Percentiles rank a stretch among this genome's conserved stretches.
phyloP scores from a whole-genome alignment of 2,888 invertebrate species.

The Drosophila leonis region DNA sequence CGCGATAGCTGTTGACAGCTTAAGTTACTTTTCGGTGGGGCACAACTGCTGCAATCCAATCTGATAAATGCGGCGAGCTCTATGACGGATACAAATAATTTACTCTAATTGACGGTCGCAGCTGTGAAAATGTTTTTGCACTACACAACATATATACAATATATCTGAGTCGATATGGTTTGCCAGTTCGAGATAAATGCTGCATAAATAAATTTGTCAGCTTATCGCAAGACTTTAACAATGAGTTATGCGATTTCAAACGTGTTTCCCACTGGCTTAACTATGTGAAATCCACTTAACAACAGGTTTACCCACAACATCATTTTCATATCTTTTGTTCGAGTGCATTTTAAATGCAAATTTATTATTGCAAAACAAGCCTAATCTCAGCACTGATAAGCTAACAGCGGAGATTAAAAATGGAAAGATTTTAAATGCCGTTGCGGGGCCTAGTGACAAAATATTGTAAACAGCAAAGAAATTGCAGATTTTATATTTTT shows the following conservation, averaged over 20 bases:
- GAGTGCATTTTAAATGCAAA: constrained; percentile 4
- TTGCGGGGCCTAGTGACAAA: neutral
- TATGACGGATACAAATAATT: constrained; percentile 65
- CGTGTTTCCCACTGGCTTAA: constrained; percentile 4
- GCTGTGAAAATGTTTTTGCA: constrained; percentile 16
- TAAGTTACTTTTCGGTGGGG: neutral
- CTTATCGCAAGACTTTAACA: constrained; percentile 11
- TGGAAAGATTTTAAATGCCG: neutral
- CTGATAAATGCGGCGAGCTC: constrained; percentile 33
- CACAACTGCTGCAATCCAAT: constrained; percentile 21
- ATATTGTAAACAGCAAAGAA: neutral
- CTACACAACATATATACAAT: no score
- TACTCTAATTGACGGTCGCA: constrained; percentile 38
- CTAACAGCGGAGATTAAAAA: neutral
- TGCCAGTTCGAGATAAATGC: constrained; percentile 3
- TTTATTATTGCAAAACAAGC: neutral
- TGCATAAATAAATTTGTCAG: neutral
- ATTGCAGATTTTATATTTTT: no score
- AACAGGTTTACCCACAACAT: constrained; percentile 2
- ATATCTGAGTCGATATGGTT: neutral
- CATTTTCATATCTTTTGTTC: neutral
- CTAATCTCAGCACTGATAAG: constrained; percentile 4
- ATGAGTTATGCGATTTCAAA: neutral
- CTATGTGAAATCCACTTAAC: neutral
- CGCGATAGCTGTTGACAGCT: constrained; percentile 32